Base-by-base conservation (phyloP, 1,140 invertebrate genomes). In the Trichonephila inaurata region DNA sequence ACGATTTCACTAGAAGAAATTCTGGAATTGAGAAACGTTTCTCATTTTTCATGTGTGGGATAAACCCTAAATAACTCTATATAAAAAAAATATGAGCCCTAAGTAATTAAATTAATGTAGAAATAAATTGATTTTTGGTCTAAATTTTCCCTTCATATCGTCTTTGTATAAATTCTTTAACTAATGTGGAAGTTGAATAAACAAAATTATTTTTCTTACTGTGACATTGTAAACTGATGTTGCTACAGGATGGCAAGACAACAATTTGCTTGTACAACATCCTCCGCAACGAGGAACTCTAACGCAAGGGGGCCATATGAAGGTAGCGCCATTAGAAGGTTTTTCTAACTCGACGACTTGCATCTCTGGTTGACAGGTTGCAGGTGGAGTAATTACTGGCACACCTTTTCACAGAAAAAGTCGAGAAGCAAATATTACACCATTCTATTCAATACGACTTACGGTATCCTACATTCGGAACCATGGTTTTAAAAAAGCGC, bases 201-300 rank as follows among this genome's bases (percentile, higher is more conserved):
- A 51, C 51, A 51, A 10, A 51, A 51, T 10, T 51, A 1, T 0
- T 40, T 16, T 0, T 64, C 85, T 81, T 24, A 94, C 93, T 40
- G 93, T 69, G 8, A 94, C 40, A 62, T 66, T 85, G 14, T 81
- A 19, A 28, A 64, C 2, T 2, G 88, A 85, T 14, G 64, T 72
- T 40, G 28, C 44, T 19, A 69, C 40, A 5, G 93, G 93, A n/a
- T 21, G 58, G 77, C 93, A 94, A 58, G 60, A 72, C 12, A 89
- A 44, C 51, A 82, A 28, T 16, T 83, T 94, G 24, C 93, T 90
- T 16, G 87, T 89, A 33, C 93, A 94, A 62, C 93, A 94, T 6
- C 93, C 93, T 28, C 77, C 62, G 24, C 93, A 94, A n/a, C 93
- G 87, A 28, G 28, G 19, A 14, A 90, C 60, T 2, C 87, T 77